Evolutionary conservation across 2,113 vertebrate species (phyloP).

Genomic region (Gasterosteus nipponicus): DNA sequence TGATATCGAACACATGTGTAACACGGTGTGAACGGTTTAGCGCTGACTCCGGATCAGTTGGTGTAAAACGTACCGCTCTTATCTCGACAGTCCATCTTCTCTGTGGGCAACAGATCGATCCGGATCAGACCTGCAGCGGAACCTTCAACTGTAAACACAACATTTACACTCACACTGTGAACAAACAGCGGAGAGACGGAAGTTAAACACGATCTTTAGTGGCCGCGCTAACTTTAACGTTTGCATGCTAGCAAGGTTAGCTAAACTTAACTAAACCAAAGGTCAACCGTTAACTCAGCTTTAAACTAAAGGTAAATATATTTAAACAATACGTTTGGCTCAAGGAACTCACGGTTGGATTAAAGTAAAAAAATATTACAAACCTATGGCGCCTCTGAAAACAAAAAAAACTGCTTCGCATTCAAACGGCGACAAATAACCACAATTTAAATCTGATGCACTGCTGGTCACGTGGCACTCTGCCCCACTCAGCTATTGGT

Average conservation of each 20-base stretch:
- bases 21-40: background rate
- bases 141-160: background rate
- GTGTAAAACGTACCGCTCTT: slow-evolving; percentile 43
- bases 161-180: background rate
- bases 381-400: slow-evolving; percentile 24
- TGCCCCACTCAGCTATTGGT: slow-evolving; percentile 61
- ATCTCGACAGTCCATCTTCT: slow-evolving; percentile 57
- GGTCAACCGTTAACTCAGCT: background rate
- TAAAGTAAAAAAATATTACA: slow-evolving; percentile 2
- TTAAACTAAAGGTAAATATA: background rate
- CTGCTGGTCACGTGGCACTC: slow-evolving; percentile 60
- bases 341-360: background rate
- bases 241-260: slow-evolving; percentile 20
- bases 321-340: background rate
- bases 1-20: background rate
- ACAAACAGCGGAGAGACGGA: background rate
- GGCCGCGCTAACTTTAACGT: background rate
- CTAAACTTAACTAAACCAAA: background rate
- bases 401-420: background rate
- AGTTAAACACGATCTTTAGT: background rate
- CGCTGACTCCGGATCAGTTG: background rate
- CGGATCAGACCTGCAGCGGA: slow-evolving; percentile 10
- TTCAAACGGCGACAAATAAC: slow-evolving; percentile 27
- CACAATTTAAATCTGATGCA: slow-evolving; percentile 80
- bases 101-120: background rate